Percentiles rank a stretch among this genome's conserved stretches.
Conservation (phyloP, 2,113 vertebrate genomes). For the Tinamus guttatus region DNA sequence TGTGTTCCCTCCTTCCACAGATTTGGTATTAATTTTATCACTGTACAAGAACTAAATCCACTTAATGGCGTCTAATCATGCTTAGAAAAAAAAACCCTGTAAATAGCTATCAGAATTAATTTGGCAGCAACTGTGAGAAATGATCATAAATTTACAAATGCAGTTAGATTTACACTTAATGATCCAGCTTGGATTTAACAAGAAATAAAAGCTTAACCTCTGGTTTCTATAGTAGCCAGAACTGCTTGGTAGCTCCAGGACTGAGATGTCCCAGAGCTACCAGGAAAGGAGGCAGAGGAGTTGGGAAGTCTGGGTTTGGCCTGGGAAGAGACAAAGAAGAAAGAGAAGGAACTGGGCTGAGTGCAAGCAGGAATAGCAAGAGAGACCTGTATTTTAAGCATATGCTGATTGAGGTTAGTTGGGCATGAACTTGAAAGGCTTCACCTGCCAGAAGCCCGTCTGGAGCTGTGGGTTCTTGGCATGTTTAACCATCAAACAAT, state of each 20-base stretch:
- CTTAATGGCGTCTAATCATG: constrained; percentile 18
- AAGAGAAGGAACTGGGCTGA: not conserved
- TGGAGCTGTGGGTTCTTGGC: not conserved
- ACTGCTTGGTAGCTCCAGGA: not conserved
- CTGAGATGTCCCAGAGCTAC: not conserved
- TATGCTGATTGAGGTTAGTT: not conserved
- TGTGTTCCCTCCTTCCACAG: constrained; percentile 22
- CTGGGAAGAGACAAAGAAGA: not conserved
- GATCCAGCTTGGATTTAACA: not conserved
- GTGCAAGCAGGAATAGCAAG: not conserved
- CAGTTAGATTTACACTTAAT: constrained; percentile 17
- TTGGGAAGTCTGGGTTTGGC: not conserved
- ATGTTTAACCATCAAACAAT: not conserved
- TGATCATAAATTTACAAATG: constrained; percentile 13
- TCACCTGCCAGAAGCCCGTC: not conserved
- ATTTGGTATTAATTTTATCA: constrained; percentile 49
- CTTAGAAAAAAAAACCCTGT: constrained; percentile 14
- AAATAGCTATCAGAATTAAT: constrained; percentile 67
- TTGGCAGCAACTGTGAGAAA: constrained; percentile 35
- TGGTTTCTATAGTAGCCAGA: not conserved
- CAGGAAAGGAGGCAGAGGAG: not conserved
- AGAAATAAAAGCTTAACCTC: not conserved
- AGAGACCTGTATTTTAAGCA: not conserved
- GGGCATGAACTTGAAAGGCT: not conserved
- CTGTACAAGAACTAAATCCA: constrained; percentile 43